Base-by-base conservation (phyloP, 2,797 vertebrate genomes). In the Manis javanica region DNA sequence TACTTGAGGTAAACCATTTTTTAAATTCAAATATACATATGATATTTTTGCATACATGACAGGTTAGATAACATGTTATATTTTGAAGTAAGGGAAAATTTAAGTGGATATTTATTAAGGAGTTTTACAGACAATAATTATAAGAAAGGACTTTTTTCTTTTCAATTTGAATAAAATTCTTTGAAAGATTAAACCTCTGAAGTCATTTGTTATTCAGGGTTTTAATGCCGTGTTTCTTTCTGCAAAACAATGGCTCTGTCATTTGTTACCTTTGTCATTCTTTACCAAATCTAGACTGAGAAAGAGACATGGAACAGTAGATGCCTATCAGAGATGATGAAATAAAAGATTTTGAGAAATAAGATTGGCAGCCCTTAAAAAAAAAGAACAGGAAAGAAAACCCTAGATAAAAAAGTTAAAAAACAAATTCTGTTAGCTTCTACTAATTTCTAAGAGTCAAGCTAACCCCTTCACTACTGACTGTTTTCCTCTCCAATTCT, bases 151-250 rank as follows among this genome's bases (percentile, higher is more conserved):
- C 26, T 90, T 55, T 90, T 91, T 61, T 53, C 61, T 85, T 59
- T 87, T 53, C 51, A 72, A 14, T 89, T 95, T 89, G 21, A 86
- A 79, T 55, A 81, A 26, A 69, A 68, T 61, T 84, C 16, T 91
- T 24, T 81, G 71, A 64, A 81, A 68, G 23, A 5, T 55, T 81
- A 53, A 86, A 61, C 31, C 39, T 81, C 78, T 51, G 51, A 93
- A 96, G 42, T n/a, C 42, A 74, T 93, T 81, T 93, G 14, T 91
- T 85, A 91, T 69, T 93, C 93, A 94, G 72, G 14, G 19, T 91
- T 95, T 89, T 49, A 93, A 77, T 85, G 51, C 11, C 71, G 81
- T 71, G 37, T 75, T 83, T 95, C 85, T 90, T 91, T 66, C 77
- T 63, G 18, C 34, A 61, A 71, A 85, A 94, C 26, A 91, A 91